These are phyloP conservation scores for Triops cancriformis DNA, from an alignment of 1,140 invertebrate species.

Conservation along the genomic window DNA sequence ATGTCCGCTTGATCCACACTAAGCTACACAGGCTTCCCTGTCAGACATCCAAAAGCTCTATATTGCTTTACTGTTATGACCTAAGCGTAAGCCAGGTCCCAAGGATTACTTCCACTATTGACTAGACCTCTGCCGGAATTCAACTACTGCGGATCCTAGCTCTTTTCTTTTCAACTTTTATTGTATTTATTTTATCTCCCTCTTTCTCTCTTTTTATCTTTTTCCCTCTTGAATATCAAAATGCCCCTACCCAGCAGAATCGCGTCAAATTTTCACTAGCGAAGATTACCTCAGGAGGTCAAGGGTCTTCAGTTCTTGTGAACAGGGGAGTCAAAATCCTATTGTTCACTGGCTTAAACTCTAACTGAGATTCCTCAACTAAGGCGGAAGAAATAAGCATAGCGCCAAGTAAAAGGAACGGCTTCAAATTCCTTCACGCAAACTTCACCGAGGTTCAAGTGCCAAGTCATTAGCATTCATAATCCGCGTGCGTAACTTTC, in stretches of 20 bases:
- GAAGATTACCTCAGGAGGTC: not conserved
- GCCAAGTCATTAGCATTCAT: slow-evolving; percentile 8
- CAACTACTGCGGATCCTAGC: not conserved
- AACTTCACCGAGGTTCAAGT: not conserved
- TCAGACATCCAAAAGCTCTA: not conserved
- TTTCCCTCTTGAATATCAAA: not conserved
- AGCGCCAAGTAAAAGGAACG: not conserved
- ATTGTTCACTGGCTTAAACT: not conserved
- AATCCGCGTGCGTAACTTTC: not conserved
- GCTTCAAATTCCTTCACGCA: not conserved
- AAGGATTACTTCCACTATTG: slow-evolving; percentile 11
- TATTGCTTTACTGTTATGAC: not conserved
- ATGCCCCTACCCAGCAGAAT: not conserved
- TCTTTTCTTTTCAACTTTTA: not conserved
- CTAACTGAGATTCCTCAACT: not conserved
- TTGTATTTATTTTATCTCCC: not conserved
- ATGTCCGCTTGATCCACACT: not conserved
- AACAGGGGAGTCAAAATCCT: not conserved
- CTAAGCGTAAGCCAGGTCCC: not conserved
- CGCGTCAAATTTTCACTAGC: not conserved
- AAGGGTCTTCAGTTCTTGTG: not conserved
- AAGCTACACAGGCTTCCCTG: not conserved
- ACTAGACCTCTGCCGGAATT: not conserved
- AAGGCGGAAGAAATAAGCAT: not conserved
- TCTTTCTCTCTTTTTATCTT: not conserved